phyloP scores from a whole-genome alignment of 2,113 vertebrate species.

The Mobula birostris region DNA sequence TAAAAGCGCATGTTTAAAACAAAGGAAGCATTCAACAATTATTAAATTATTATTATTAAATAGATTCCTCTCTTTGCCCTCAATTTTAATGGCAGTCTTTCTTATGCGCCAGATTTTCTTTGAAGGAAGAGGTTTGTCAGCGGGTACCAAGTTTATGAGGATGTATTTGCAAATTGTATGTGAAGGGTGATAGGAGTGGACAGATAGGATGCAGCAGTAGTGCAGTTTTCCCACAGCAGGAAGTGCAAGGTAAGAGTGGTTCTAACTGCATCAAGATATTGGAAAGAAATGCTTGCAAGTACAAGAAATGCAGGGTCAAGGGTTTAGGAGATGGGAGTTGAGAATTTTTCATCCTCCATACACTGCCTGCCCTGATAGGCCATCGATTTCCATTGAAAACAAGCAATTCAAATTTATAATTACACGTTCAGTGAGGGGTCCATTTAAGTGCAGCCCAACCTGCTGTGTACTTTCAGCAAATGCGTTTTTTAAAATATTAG shows the following conservation, averaged over 20 bases:
- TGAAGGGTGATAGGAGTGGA: too few species aligned
- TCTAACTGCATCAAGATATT: not conserved
- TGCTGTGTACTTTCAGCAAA: too few species aligned
- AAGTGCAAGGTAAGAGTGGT: not conserved
- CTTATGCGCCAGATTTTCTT: not conserved
- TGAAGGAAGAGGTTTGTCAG: not conserved
- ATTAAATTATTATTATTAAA: not conserved
- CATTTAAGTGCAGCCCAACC: too few species aligned
- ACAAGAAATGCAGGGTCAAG: not conserved
- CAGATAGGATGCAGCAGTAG: not conserved
- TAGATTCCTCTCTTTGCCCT: not conserved
- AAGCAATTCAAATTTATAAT: not conserved
- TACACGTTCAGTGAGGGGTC: too few species aligned
- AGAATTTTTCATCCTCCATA: too few species aligned
- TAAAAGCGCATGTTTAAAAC: not conserved
- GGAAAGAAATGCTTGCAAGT: not conserved
- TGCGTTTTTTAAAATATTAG: too few species aligned
- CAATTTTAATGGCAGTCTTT: not conserved
- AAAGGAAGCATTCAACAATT: not conserved
- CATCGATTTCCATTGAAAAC: not conserved
- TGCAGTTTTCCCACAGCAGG: too few species aligned
- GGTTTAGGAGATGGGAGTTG: not conserved
- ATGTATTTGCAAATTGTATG: not conserved
- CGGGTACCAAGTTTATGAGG: not conserved
- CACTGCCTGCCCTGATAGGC: not conserved